Evolutionary conservation across 2,888 invertebrate genomes (phyloP).

Genomic region (Hyppa rectilinea): DNA sequence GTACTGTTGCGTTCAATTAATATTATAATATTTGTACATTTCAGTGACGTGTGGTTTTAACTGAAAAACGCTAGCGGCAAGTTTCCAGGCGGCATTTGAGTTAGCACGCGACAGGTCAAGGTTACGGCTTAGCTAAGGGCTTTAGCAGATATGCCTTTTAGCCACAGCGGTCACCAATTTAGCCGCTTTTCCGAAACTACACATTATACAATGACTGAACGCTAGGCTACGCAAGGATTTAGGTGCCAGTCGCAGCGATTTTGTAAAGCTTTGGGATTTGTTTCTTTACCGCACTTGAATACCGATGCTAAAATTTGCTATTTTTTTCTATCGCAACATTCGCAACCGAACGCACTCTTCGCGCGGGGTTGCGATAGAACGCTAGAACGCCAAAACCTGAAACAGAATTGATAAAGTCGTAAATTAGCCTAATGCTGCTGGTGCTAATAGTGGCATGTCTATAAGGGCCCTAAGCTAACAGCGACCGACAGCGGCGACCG

Average conservation of each 20-base stretch:
- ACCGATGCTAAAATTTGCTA: background rate
- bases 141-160: conserved; percentile 21
- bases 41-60: conserved; percentile 56
- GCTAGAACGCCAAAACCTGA: background rate
- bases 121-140: conserved; percentile 60
- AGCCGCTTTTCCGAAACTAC: background rate
- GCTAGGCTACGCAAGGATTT: background rate
- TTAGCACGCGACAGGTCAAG: conserved; percentile 86
- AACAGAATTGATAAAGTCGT: background rate
- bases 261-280: background rate
- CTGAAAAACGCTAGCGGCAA: conserved; percentile 70
- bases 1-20: conserved; percentile 50
- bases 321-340: background rate
- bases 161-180: too few relatives aligned
- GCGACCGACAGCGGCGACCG: background rate
- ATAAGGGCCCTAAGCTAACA: conserved; percentile 38
- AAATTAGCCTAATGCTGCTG: background rate
- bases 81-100: conserved; percentile 78
- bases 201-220: background rate
- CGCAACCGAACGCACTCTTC: background rate
- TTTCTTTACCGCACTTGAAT: background rate
- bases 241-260: background rate
- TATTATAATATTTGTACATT: conserved; percentile 59
- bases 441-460: conserved; percentile 3
- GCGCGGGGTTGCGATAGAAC: too few relatives aligned